Evolutionary conservation across 2,113 vertebrate genomes (phyloP), one percentile per base, ranked within the genome.

Genomic region (Romanogobio albipinnatus): DNA sequence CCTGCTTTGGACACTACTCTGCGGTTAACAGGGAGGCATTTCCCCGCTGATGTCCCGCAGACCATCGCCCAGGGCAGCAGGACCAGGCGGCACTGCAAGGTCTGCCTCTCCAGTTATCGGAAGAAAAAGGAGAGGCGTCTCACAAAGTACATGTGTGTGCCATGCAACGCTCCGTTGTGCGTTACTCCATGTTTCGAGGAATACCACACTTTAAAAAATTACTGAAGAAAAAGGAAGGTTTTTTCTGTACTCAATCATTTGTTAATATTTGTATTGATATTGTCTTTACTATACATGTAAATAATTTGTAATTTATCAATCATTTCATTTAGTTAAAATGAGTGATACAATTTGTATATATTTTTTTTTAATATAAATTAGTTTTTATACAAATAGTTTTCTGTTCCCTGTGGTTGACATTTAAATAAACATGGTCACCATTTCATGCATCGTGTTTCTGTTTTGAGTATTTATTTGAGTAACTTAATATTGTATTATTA

Each of bases 111-210:
- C 53, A 33, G 56, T 43, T 43, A 39, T 15, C 43, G 43, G 29
- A 73, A 49, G 53, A 39, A 11, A 36, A 36, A 59, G 68, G 7
- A 74, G 22, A 73, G 68, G 33, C 29, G 7, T 26, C 47, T 39
- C 39, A 66, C 58, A n/a, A 62, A 51, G 9, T 64, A 62, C 43
- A 26, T 76, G 53, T 77, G 83, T 84, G 43, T 29, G 15, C 58
- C 74, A 11, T 84, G 59, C 58, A 77, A 84, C 26, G 56, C 45
- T 22, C 4, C 59, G 1, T 70, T 84, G 82, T 84, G 73, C 66
- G 58, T n/a, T 49, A 24, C 39, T 19, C 82, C 82, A 33, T 84
- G 59, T 61, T 84, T 76, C 19, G 83, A 62, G 19, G 83, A 68
- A 9, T 76, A 62, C 36, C 73, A 66, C 56, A 84, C 36, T 39